A percentile compares a stretch with the other conserved stretches of the same genome.
Evolutionary conservation across 2,888 invertebrate genomes (phyloP).

Genomic region (Leptinotarsa tumamoca): DNA sequence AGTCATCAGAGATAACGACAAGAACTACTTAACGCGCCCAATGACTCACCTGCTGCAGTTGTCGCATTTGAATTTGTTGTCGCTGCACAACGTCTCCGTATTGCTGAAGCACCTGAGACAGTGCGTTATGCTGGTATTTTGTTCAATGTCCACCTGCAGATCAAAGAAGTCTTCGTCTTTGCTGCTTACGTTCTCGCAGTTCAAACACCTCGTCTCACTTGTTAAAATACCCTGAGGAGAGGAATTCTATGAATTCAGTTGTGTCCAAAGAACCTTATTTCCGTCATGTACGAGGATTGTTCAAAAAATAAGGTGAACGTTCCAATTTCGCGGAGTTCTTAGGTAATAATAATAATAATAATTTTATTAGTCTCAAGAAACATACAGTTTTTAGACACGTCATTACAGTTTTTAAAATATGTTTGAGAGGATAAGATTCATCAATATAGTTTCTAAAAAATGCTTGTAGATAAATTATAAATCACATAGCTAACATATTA

Average conservation of each 20-base stretch:
- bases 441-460: no score
- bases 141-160: constrained; percentile 98
- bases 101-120: constrained; percentile 98
- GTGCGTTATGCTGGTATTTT: constrained; percentile 99
- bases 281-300: neutral
- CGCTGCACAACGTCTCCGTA: constrained; percentile 97
- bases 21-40: no score
- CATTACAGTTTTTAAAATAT: no score
- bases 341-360: no score
- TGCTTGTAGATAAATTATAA: no score
- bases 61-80: constrained; percentile 99
- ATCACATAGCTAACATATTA: no score
- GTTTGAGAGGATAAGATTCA: no score
- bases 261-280: neutral
- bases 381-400: no score
- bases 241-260: neutral
- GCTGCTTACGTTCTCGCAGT: constrained; percentile 99
- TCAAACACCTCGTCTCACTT: constrained; percentile 98
- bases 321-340: no score
- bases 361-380: no score
- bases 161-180: constrained; percentile 99
- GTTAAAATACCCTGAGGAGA: constrained; percentile 87
- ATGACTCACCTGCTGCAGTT: constrained; percentile 74
- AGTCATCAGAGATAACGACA: neutral
- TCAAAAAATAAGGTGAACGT: no score